These are phyloP conservation scores for Apodemus speciosus DNA, from an alignment of 2,113 vertebrate genomes.

Conservation along the genomic window DNA sequence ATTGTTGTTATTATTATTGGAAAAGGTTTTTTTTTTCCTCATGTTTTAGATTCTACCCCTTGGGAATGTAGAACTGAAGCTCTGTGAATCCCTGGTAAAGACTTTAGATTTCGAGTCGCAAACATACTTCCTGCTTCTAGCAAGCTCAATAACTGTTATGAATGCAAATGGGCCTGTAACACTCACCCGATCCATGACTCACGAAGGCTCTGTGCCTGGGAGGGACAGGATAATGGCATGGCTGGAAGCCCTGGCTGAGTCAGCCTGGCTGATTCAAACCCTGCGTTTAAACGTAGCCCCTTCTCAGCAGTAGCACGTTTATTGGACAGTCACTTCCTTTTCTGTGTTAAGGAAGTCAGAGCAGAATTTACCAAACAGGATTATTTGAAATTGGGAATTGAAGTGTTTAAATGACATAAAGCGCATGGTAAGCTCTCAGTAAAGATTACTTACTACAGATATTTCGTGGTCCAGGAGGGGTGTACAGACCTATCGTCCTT, in stretches of 20 bases:
- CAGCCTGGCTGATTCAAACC: neutral
- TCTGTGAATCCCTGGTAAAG: neutral
- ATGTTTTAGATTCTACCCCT: neutral
- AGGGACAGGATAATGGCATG: neutral
- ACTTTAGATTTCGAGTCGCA: neutral
- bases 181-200: neutral
- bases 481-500: neutral
- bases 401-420: constrained; percentile 2
- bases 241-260: neutral
- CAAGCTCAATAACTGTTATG: neutral
- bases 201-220: neutral
- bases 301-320: neutral
- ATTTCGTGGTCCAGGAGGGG: neutral
- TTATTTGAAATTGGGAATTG: neutral
- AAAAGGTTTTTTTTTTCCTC: constrained; percentile 41
- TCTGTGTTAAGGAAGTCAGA: neutral
- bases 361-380: neutral
- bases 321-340: neutral
- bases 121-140: neutral
- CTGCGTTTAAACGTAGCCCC: neutral
- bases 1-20: constrained; percentile 9
- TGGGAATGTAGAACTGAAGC: constrained; percentile 11
- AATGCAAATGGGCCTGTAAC: neutral
- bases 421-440: neutral
- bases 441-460: neutral